These are phyloP conservation scores for Cromileptes altivelis DNA, from an alignment of 2,113 vertebrate species.

Conservation along the genomic window DNA sequence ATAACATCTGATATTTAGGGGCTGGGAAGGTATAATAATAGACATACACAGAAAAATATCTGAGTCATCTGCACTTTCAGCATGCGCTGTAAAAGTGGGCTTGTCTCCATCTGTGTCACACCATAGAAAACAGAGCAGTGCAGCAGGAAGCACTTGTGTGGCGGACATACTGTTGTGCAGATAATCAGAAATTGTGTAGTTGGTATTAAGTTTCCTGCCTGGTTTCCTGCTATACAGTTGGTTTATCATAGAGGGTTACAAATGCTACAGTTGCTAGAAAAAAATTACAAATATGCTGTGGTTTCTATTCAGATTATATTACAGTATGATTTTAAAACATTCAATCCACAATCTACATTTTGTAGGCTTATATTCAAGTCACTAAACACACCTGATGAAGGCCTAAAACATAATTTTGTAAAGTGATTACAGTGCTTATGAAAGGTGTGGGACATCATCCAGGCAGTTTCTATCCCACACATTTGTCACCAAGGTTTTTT, in stretches of 20 bases:
- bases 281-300: not conserved
- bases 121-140: not conserved
- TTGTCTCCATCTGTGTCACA: not conserved
- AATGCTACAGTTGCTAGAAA: not conserved
- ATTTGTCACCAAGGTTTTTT: not conserved
- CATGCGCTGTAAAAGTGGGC: not conserved
- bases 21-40: not conserved
- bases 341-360: not conserved
- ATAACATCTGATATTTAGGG: not conserved
- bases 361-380: not conserved
- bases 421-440: not conserved
- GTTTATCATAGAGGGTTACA: not conserved
- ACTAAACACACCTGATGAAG: not conserved
- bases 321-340: not conserved
- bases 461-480: not conserved
- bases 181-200: not conserved
- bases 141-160: not conserved
- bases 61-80: not conserved
- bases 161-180: not conserved
- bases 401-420: not conserved
- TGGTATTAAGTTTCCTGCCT: constrained; percentile 4
- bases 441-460: not conserved
- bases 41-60: not conserved
- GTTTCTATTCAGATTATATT: not conserved
- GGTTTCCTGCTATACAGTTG: not conserved